Evolutionary conservation across 2,888 invertebrate species (phyloP).

Genomic region (Aspidapion aeneum): DNA sequence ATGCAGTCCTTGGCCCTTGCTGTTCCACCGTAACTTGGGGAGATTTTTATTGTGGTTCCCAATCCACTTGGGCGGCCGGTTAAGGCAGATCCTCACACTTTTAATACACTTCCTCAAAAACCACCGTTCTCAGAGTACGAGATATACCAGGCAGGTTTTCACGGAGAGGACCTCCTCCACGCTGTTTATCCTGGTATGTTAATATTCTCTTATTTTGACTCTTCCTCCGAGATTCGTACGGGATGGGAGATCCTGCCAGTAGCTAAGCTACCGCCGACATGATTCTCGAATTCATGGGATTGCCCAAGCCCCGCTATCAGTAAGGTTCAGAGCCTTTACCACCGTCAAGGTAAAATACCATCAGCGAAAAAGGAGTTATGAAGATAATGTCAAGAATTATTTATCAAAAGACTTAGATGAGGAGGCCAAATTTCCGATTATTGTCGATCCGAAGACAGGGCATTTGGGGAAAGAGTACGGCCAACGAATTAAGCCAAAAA

Average conservation of each 20-base stretch:
- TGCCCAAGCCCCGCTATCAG: neutral
- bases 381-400: neutral
- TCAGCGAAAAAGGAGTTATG: neutral
- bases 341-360: too few species aligned
- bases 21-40: neutral
- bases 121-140: neutral
- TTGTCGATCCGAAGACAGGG: neutral
- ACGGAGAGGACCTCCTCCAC: too few species aligned
- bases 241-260: neutral
- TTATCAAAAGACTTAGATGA: neutral
- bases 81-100: neutral
- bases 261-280: neutral
- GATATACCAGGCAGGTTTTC: neutral
- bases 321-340: too few species aligned
- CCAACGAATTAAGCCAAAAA: neutral
- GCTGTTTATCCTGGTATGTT: too few species aligned
- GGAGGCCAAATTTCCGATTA: neutral
- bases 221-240: neutral
- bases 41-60: neutral
- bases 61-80: neutral
- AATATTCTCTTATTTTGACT: neutral
- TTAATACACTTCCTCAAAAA: neutral
- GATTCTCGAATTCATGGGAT: neutral
- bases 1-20: neutral
- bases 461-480: neutral